phyloP scores from a whole-genome alignment of 2,797 vertebrate species.

The Spheniscus humboldti region DNA sequence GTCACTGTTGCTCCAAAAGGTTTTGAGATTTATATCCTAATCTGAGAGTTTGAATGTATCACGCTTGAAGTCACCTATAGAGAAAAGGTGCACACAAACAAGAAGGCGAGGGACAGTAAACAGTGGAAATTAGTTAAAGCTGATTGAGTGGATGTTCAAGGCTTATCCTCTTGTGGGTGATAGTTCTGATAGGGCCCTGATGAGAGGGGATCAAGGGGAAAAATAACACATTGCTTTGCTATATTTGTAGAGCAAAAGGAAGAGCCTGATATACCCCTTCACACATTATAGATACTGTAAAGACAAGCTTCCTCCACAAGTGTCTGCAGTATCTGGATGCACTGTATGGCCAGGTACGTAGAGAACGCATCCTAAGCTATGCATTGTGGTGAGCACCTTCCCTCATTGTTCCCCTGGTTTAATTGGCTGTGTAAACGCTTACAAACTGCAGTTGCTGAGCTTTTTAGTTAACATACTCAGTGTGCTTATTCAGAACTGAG shows the following conservation, averaged over 20 bases:
- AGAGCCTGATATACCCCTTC: background rate
- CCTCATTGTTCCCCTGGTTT: background rate
- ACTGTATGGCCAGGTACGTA: background rate
- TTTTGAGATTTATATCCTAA: background rate
- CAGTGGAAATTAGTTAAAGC: background rate
- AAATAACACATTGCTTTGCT: background rate
- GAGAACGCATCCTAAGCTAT: background rate
- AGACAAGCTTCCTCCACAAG: background rate
- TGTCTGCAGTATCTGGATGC: background rate
- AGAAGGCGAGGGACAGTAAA: background rate
- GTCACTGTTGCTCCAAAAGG: background rate
- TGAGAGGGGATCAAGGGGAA: background rate
- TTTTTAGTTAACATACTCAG: background rate
- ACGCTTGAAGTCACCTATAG: rapidly evolving
- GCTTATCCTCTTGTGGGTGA: background rate
- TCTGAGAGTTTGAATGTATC: background rate
- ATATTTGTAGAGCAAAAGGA: background rate
- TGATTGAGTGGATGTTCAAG: background rate
- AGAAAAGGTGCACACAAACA: background rate
- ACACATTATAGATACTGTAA: background rate
- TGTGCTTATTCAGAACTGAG: background rate
- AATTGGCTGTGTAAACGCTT: background rate
- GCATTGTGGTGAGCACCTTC: background rate
- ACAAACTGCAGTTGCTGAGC: background rate
- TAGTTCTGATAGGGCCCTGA: background rate